A percentile compares a stretch with the other conserved stretches of the same genome.
Conservation (phyloP, 2,113 vertebrate genomes). For the Gymnobelideus leadbeateri region DNA sequence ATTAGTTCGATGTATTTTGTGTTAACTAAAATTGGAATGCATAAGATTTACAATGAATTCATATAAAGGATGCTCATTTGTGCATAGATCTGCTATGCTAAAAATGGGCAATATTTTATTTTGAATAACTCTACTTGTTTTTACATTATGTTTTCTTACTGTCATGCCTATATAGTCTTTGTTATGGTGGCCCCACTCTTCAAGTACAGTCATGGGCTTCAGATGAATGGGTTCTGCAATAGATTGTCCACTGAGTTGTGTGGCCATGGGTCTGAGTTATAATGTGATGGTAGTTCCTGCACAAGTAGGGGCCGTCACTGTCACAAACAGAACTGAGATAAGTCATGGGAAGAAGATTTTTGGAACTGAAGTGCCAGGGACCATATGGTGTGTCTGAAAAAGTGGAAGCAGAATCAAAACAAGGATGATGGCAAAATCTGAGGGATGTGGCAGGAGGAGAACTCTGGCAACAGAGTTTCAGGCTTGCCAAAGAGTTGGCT, state of each 20-base stretch:
- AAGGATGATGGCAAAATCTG: neutral
- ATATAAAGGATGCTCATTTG: constrained; percentile 49
- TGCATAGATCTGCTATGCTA: constrained; percentile 42
- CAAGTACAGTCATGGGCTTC: neutral
- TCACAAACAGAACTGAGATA: neutral
- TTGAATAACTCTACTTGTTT: constrained; percentile 43
- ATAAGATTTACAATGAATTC: constrained; percentile 60
- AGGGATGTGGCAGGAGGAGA: neutral
- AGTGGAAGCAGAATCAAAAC: neutral
- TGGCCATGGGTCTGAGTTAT: neutral
- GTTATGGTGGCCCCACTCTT: neutral
- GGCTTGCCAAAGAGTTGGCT: neutral
- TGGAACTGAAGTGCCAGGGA: neutral
- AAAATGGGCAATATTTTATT: constrained; percentile 35
- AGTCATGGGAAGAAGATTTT: neutral
- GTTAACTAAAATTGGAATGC: constrained; percentile 28
- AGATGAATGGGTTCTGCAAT: neutral
- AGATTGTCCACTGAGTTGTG: no score
- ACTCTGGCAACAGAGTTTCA: neutral
- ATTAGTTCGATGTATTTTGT: neutral
- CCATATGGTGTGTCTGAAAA: neutral
- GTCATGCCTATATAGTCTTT: neutral
- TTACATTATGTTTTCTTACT: neutral
- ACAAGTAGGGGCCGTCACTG: neutral
- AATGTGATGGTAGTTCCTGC: neutral